phyloP scores from a whole-genome alignment of 1,140 invertebrate genomes.

The Pseudomyrmex concolor region DNA sequence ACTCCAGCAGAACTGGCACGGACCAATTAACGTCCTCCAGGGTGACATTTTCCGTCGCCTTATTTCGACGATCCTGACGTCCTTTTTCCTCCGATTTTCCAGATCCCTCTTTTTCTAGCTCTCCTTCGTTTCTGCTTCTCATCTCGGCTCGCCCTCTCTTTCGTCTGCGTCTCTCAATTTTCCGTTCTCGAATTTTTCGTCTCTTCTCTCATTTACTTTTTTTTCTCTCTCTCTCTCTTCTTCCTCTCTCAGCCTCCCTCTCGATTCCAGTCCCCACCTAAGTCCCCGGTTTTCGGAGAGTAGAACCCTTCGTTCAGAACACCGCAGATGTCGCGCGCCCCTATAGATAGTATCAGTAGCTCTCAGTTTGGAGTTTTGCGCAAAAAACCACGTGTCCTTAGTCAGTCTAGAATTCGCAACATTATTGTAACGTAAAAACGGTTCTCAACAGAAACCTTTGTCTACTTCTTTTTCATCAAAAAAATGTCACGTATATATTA shows the following conservation, averaged over 20 bases:
- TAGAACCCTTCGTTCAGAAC: conserved; percentile 71
- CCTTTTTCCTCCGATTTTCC: conserved; percentile 13
- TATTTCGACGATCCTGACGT: conserved; percentile 28
- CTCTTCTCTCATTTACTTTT: conserved; percentile 4
- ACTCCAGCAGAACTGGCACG: conserved; percentile 32
- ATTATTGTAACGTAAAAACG: background rate
- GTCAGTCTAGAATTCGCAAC: conserved; percentile 1
- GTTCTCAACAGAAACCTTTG: no score
- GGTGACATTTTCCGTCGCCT: conserved; percentile 42
- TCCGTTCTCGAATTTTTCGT: conserved; percentile 56
- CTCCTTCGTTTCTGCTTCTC: background rate
- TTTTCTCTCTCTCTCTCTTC: conserved; percentile 28
- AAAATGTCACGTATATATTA: no score
- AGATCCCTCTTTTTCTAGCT: background rate
- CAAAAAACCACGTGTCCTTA: conserved; percentile 29
- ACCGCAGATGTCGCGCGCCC: conserved; percentile 72
- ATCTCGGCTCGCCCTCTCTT: background rate
- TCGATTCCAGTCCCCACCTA: conserved; percentile 1
- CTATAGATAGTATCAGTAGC: conserved; percentile 62
- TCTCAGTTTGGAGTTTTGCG: conserved; percentile 48
- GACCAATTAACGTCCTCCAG: conserved; percentile 44
- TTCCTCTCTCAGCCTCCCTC: conserved; percentile 18
- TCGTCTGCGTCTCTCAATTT: conserved; percentile 15
- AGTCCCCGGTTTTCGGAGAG: conserved; percentile 54
- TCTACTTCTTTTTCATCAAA: no score